Conservation (phyloP, 2,113 vertebrate genomes). For the Chionomys nivalis region DNA sequence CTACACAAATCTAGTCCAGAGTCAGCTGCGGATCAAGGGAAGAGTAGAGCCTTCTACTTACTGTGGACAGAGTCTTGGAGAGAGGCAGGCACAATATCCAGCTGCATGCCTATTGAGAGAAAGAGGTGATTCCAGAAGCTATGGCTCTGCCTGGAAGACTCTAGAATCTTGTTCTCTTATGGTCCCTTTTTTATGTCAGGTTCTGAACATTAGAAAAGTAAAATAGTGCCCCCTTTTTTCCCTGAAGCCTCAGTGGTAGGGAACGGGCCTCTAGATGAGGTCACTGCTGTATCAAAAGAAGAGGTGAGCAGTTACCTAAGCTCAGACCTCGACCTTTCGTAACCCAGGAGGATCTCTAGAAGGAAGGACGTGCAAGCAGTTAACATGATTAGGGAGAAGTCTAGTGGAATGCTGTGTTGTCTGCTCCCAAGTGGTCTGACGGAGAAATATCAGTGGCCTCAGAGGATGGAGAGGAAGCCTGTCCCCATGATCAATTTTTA, state of each 20-base stretch:
- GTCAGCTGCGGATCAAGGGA: not conserved
- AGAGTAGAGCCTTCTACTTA: not conserved
- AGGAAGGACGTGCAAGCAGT: not conserved
- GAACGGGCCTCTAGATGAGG: not conserved
- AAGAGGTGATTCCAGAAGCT: not conserved
- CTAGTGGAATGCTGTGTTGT: constrained; percentile 21
- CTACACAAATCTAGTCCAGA: not conserved
- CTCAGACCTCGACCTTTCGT: constrained; percentile 14
- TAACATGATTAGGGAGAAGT: constrained; percentile 31
- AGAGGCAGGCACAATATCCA: not conserved
- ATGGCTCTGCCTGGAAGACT: not conserved
- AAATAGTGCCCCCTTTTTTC: not conserved
- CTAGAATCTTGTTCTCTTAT: constrained; percentile 34
- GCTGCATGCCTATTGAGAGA: not conserved
- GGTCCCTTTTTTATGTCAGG: not conserved
- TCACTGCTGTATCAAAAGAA: constrained; percentile 46
- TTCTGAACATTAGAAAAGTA: constrained; percentile 7
- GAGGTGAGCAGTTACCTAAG: constrained; percentile 28
- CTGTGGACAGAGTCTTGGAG: not conserved
- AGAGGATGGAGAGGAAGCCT: constrained; percentile 55
- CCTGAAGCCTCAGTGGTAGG: constrained; percentile 1
- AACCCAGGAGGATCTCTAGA: constrained; percentile 48
- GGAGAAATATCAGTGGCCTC: constrained; percentile 72
- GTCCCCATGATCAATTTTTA: constrained; percentile 79
- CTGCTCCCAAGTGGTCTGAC: constrained; percentile 62